These are phyloP conservation scores for Prinia subflava DNA, from an alignment of 2,113 vertebrate species.

Conservation along the genomic window DNA sequence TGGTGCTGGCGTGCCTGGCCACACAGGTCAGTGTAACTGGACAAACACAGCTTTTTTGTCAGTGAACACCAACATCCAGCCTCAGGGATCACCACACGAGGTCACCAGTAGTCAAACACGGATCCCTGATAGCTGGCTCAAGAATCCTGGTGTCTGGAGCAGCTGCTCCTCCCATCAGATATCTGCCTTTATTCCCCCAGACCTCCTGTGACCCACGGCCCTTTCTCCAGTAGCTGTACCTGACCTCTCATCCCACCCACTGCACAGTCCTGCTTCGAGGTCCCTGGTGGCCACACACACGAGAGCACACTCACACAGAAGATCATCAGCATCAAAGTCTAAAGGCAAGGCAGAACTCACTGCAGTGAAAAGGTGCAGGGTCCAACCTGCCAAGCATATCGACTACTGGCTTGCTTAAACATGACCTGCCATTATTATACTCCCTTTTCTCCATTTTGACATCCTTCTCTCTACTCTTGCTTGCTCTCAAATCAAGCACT, in stretches of 20 bases:
- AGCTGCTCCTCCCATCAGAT: not conserved
- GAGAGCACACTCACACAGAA: not conserved
- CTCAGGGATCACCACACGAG: not conserved
- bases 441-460: not conserved
- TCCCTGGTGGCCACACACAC: not conserved
- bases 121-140: not conserved
- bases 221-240: not conserved
- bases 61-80: not conserved
- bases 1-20: too few relatives aligned
- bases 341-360: not conserved
- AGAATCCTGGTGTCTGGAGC: not conserved
- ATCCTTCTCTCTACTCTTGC: not conserved
- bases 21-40: not conserved
- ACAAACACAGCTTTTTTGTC: fast-evolving
- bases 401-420: not conserved
- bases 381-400: not conserved
- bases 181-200: not conserved
- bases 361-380: not conserved
- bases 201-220: fast-evolving
- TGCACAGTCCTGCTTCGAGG: not conserved
- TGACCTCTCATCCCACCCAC: fast-evolving
- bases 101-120: not conserved
- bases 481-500: not conserved
- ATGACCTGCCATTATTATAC: not conserved
- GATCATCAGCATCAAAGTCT: not conserved